Conservation (phyloP, 2,888 invertebrate species). For the Antitype chi region DNA sequence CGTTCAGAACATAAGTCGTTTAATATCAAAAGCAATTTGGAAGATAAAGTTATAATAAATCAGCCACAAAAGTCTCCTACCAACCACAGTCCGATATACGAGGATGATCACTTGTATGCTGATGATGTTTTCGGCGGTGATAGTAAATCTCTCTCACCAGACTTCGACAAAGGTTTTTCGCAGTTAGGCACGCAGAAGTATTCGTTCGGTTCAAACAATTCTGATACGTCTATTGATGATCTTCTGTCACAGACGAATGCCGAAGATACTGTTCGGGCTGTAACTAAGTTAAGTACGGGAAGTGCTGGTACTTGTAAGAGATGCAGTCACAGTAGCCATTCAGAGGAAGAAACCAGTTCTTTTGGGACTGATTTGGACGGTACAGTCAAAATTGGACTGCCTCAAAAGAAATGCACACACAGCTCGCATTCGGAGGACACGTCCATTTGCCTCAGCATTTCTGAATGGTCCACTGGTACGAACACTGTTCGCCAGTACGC, state of each 20-base stretch:
- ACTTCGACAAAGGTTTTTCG: constrained; percentile 88
- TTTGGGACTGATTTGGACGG: constrained; percentile 95
- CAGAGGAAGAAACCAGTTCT: constrained; percentile 94
- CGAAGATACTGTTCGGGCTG: constrained; percentile 90
- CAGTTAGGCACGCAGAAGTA: constrained; percentile 85
- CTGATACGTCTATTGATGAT: constrained; percentile 92
- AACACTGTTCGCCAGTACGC: constrained; percentile 96
- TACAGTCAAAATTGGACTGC: constrained; percentile 94
- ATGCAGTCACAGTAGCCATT: constrained; percentile 93
- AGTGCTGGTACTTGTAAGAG: constrained; percentile 90
- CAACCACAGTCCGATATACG: constrained; percentile 91
- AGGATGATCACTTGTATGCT: constrained; percentile 90
- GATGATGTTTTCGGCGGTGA: constrained; percentile 92
- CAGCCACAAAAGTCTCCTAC: constrained; percentile 92
- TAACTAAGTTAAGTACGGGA: constrained; percentile 87
- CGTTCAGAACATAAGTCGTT: constrained; percentile 85
- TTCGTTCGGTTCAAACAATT: constrained; percentile 91
- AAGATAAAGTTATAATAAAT: constrained; percentile 90
- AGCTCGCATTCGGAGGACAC: constrained; percentile 97
- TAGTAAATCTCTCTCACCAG: constrained; percentile 91
- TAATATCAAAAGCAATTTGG: constrained; percentile 80
- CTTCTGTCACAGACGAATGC: constrained; percentile 90
- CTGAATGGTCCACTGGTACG: constrained; percentile 97
- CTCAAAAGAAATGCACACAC: constrained; percentile 95
- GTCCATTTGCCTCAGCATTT: constrained; percentile 95